Evolutionary conservation across 2,888 invertebrate genomes (phyloP).

Genomic region (Stenchaetothrips biformis): DNA sequence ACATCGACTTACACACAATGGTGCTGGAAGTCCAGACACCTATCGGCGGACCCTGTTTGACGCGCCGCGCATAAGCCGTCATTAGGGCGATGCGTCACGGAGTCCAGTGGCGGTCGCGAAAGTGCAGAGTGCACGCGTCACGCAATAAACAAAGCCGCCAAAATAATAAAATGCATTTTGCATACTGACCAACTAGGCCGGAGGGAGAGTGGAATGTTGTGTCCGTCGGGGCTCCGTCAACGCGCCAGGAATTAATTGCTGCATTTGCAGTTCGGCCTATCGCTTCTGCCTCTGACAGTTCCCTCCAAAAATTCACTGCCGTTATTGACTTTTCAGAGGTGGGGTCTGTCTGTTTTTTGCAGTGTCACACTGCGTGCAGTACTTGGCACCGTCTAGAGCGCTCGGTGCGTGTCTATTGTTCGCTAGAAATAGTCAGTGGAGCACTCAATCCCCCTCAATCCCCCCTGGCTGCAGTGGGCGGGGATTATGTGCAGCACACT

Average conservation of each 20-base stretch:
- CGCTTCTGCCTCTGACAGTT: no score
- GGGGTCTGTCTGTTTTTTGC: no score
- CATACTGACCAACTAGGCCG: no score
- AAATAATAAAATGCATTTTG: no score
- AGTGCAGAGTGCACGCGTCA: background rate
- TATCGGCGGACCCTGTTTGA: background rate
- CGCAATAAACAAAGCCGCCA: background rate
- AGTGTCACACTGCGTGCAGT: no score
- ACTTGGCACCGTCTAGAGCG: background rate
- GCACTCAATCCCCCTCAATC: no score
- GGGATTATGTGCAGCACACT: background rate
- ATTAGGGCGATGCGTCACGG: background rate
- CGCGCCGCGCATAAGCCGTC: background rate
- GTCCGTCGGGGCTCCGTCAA: no score
- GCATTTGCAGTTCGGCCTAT: no score
- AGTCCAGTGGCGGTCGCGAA: background rate
- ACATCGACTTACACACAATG: background rate
- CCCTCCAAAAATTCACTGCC: no score
- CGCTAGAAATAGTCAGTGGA: background rate
- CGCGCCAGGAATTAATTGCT: no score
- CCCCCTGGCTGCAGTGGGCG: background rate
- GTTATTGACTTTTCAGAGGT: no score
- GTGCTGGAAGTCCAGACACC: background rate
- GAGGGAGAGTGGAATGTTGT: no score
- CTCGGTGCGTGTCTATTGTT: background rate